Evolutionary conservation across 2,797 vertebrate genomes (phyloP).

Genomic region (Lepilemur septentrionalis): DNA sequence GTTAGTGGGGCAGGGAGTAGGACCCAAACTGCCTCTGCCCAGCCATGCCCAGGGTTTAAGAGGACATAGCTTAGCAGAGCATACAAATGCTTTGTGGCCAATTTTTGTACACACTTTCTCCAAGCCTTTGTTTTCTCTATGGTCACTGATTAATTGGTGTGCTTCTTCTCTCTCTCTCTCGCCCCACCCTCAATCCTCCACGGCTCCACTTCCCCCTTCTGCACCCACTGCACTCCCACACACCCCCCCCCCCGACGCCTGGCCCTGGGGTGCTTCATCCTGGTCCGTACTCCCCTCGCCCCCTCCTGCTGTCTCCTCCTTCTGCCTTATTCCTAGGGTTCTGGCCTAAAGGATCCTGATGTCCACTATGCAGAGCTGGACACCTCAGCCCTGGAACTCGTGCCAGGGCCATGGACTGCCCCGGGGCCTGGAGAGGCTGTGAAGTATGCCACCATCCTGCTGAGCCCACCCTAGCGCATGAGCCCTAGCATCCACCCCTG

Average conservation of each 20-base stretch:
- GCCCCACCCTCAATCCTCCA: not conserved
- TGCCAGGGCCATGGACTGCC: constrained; percentile 87
- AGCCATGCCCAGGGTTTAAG: not conserved
- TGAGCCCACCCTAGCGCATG: constrained; percentile 93
- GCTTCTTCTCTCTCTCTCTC: not conserved
- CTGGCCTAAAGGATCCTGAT: constrained; percentile 92
- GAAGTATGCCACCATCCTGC: constrained; percentile 91
- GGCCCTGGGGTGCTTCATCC: too few species aligned
- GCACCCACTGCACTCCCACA: not conserved
- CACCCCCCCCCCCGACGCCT: not conserved
- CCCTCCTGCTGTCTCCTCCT: not conserved
- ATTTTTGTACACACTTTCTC: not conserved
- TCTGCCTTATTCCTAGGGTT: constrained; percentile 88
- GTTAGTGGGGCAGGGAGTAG: too few species aligned
- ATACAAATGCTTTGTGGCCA: not conserved
- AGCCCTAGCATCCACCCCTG: constrained; percentile 91
- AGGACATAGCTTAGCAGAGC: constrained; percentile 3
- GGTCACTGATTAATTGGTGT: not conserved
- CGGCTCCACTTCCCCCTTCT: not conserved
- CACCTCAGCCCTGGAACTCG: constrained; percentile 92
- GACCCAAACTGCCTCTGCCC: not conserved
- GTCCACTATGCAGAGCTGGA: constrained; percentile 97
- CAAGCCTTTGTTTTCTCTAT: not conserved
- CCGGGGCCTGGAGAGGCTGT: constrained; percentile 90
- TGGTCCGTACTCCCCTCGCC: fast-evolving